These are phyloP conservation scores for Anarhynchus alexandrinus DNA, from an alignment of 2,113 vertebrate genomes.

Conservation along the genomic window DNA sequence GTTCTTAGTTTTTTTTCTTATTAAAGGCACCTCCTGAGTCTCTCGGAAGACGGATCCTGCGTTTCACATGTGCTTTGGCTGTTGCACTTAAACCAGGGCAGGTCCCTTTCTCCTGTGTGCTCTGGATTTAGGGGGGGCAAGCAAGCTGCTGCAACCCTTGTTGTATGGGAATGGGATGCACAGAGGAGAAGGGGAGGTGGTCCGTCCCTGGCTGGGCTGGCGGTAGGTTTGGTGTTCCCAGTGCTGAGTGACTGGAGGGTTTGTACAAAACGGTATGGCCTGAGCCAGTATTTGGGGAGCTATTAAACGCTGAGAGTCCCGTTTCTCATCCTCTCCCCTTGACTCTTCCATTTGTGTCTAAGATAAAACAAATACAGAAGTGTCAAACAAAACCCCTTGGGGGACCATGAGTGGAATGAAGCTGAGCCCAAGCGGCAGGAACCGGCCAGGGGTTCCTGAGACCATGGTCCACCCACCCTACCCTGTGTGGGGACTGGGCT, in stretches of 20 bases:
- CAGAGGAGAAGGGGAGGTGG: background rate
- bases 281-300: background rate
- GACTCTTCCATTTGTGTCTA: background rate
- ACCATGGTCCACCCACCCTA: accelerated
- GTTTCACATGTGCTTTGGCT: background rate
- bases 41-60: background rate
- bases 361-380: background rate
- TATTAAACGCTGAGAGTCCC: background rate
- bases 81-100: background rate
- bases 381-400: background rate
- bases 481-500: accelerated
- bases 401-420: background rate
- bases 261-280: background rate
- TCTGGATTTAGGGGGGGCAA: background rate
- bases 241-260: accelerated
- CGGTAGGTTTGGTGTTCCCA: background rate
- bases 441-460: background rate
- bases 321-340: background rate
- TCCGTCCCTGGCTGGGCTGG: background rate
- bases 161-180: background rate
- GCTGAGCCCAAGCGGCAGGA: background rate
- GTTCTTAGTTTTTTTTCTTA: background rate
- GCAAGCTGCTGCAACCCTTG: background rate
- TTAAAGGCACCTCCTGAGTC: background rate
- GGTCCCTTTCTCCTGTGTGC: background rate